Conservation (phyloP, 2,888 invertebrate genomes). For the Callinectes sapidus region DNA sequence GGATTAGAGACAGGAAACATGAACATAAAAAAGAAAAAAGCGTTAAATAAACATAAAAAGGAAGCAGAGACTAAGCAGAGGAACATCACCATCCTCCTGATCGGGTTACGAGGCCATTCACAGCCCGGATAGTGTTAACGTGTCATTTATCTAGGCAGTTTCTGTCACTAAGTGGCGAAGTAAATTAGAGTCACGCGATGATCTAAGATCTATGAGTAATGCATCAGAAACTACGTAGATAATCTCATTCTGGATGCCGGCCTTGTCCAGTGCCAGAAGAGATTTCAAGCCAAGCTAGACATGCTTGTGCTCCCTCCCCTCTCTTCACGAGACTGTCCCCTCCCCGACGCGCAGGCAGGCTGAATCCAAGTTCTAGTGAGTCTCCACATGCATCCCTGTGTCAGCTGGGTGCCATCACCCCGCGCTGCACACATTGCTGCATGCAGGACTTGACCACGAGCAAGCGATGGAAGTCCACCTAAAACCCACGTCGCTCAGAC, state of each 20-base stretch:
- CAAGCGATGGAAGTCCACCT: constrained; percentile 20
- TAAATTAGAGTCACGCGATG: background rate
- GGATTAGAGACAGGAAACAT: constrained; percentile 24
- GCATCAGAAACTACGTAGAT: constrained; percentile 26
- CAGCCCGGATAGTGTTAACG: constrained; percentile 27
- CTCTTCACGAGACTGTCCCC: background rate
- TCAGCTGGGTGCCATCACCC: constrained; percentile 17
- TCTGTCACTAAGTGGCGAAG: constrained; percentile 21
- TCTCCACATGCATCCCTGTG: constrained; percentile 3
- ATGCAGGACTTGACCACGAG: constrained; percentile 26
- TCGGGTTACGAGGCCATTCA: constrained; percentile 15
- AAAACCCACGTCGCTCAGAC: background rate
- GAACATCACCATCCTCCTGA: background rate
- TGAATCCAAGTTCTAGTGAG: background rate
- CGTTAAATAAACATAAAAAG: constrained; percentile 14
- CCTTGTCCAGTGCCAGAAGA: constrained; percentile 27
- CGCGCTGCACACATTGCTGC: background rate
- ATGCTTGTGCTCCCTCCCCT: constrained; percentile 12
- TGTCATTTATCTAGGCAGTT: constrained; percentile 7
- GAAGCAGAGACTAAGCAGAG: constrained; percentile 29
- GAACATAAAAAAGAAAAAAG: background rate
- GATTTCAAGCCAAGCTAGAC: constrained; percentile 9
- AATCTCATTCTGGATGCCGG: constrained; percentile 27
- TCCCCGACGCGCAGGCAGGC: constrained; percentile 13
- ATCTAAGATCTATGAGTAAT: constrained; percentile 20